Base-by-base conservation (phyloP, 30 jellyfish, hydroid and myxozoan species). In the Turritopsis dohrnii region DNA sequence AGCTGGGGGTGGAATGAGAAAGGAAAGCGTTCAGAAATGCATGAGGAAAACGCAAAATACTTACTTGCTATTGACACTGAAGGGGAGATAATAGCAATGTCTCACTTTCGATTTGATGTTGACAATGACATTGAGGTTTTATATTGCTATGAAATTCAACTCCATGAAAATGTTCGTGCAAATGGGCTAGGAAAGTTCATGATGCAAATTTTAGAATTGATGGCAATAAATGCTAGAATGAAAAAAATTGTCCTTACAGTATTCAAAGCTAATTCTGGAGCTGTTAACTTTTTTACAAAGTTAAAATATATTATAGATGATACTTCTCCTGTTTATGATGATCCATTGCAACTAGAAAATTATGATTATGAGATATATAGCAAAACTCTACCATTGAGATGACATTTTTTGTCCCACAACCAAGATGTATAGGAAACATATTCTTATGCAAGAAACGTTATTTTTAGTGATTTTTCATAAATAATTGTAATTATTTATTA, bases 1-100 rank as follows among this genome's bases (percentile, higher is more conserved):
- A 83, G 87, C 72, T 87, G 96, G 98, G 98, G 98, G 29, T 92
- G 98, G 98, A 85, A 85, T n/a, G 98, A 92, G 24, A 84, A 87
- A 69, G 95, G 83, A 27, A 92, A 92, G 71, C 52, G 28, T 24
- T 79, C 52, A 13, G 98, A 92, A 75, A 84, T 92, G 88, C 75
- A 88, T 30, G 98, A 92, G 54, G 95, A 92, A 1, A 92, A 79
- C 28, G 96, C 98, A 18, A 88, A 96, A 89, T 92, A 92, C 75
- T 75, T 92, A 25, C 76, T 87, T 52, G 98, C 96, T 20, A 80
- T 77, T 21, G 95, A 87, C 76, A 28, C 66, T 30, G 88, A 88
- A 52, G 81, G 74, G n/a, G 83, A 84, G 53, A 31, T 76, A 7
- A 88, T 88, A 52, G 98, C 95, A 17, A 85, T 88, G 28, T 73